Evolutionary conservation across 2,888 invertebrate species (phyloP), one percentile per base, ranked within the genome.

Genomic region (Pristionchus mayeri): DNA sequence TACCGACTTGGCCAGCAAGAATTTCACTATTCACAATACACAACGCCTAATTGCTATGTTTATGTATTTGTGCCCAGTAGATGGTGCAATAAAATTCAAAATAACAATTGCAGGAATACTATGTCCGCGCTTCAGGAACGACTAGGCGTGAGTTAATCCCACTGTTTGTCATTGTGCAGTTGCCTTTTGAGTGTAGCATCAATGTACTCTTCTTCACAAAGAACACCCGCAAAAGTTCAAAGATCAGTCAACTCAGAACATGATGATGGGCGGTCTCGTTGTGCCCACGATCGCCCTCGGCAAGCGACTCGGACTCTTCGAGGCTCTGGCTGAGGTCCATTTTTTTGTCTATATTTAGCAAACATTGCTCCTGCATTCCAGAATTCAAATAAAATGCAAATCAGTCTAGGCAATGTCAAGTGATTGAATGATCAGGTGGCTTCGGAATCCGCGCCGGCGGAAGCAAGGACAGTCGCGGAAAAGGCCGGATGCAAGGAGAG

Each of bases 401-500:
- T 50, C 50, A 50, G 50, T 50, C 21, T 3, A 50, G 50, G 50
- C 16, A 9, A 52, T 21, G 6, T 52, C 16, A 52, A 52, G 3
- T 16, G 16, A 2, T 21, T 52, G 52, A 52, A 52, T 52, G 3
- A 52, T 4, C 30, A 76, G 76, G 76, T 76, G 0, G 76, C 48
- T 1, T 48, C 87, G 37, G 85, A 86, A 0, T 84, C 82, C 37
- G 85, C 86, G 21, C 89, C 88, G 2, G 89, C 88, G 13, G 82
- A 85, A 18, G 86, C 89, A 13, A 85, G 87, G 44, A 84, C 86
- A 21, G 87, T 91, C 9, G 90, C 91, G 1, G 76, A 88, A 44
- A 85, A 86, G 71, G 89, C 89, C 13, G 85, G 86, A 1, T 88
- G 88, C 84, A 90, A 90, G 84, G 86, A 87, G 40, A 86, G 88